Evolutionary conservation across 1,140 invertebrate species (phyloP).

Genomic region (Glomeris maerens): DNA sequence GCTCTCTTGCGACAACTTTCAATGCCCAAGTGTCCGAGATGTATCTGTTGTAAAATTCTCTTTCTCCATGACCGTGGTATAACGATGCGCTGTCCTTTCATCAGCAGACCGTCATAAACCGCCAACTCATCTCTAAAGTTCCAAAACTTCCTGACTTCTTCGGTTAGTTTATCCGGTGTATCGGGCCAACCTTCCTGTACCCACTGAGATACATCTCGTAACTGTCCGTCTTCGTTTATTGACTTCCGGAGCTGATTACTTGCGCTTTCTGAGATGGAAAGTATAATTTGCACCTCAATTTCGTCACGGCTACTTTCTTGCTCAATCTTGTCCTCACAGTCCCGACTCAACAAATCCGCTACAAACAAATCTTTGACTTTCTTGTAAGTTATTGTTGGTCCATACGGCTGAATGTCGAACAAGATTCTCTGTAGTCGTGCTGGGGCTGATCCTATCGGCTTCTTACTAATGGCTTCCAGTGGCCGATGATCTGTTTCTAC

Average conservation of each 20-base stretch:
- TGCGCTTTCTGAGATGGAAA: no score
- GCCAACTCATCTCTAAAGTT: conserved; percentile 24
- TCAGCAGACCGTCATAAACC: conserved; percentile 24
- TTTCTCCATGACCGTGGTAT: conserved; percentile 26
- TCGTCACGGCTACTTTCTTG: not conserved
- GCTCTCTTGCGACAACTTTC: conserved; percentile 28
- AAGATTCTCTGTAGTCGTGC: conserved; percentile 32
- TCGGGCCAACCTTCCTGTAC: conserved; percentile 29
- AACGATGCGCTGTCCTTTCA: conserved; percentile 25
- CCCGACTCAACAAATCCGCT: conserved; percentile 22
- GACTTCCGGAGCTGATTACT: no score
- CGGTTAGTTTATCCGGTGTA: conserved; percentile 19
- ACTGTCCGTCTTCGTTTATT: conserved; percentile 19
- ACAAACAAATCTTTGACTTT: conserved; percentile 29
- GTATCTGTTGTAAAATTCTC: conserved; percentile 27
- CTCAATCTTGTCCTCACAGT: conserved; percentile 1
- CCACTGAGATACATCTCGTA: conserved; percentile 20
- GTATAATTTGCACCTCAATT: no score
- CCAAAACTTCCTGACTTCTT: conserved; percentile 22
- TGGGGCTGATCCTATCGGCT: conserved; percentile 27
- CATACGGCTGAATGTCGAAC: conserved; percentile 29
- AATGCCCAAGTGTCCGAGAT: conserved; percentile 33
- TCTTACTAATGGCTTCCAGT: conserved; percentile 28
- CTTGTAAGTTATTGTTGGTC: conserved; percentile 29
- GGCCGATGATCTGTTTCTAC: conserved; percentile 27